Percentiles rank a stretch among this genome's conserved stretches.
Conservation (phyloP, 1,140 invertebrate species). For the Drosophila sucinea region DNA sequence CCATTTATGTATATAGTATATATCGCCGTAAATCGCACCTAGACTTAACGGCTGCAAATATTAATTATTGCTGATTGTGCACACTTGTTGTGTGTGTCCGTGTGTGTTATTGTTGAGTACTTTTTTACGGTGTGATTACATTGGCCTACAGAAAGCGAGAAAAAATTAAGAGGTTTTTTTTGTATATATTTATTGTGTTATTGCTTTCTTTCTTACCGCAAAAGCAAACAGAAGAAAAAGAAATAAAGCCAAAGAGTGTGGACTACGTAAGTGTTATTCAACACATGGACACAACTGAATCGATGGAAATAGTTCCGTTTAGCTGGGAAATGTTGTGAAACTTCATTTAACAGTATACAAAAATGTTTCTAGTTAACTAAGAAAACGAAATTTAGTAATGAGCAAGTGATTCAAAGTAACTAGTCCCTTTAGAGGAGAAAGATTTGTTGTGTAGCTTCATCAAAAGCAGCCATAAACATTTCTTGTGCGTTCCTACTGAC, state of each 20-base stretch:
- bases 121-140: constrained; percentile 42
- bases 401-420: too few species aligned
- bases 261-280: neutral
- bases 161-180: neutral
- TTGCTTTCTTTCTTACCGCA: constrained; percentile 2
- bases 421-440: too few species aligned
- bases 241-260: neutral
- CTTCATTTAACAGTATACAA: too few species aligned
- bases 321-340: too few species aligned
- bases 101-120: constrained; percentile 26
- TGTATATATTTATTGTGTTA: neutral
- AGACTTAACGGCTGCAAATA: constrained; percentile 66
- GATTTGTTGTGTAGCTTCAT: too few species aligned
- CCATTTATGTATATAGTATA: neutral
- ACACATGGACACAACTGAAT: neutral
- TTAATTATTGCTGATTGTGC: constrained; percentile 60
- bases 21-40: constrained; percentile 25
- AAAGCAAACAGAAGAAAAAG: constrained; percentile 1
- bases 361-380: too few species aligned
- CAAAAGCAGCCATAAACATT: too few species aligned
- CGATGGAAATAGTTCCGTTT: neutral
- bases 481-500: too few species aligned
- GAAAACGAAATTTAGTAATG: too few species aligned
- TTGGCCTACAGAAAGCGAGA: constrained; percentile 15
- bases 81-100: constrained; percentile 25